phyloP scores from a whole-genome alignment of 2,888 invertebrate species.

The Teleiodes luculella region DNA sequence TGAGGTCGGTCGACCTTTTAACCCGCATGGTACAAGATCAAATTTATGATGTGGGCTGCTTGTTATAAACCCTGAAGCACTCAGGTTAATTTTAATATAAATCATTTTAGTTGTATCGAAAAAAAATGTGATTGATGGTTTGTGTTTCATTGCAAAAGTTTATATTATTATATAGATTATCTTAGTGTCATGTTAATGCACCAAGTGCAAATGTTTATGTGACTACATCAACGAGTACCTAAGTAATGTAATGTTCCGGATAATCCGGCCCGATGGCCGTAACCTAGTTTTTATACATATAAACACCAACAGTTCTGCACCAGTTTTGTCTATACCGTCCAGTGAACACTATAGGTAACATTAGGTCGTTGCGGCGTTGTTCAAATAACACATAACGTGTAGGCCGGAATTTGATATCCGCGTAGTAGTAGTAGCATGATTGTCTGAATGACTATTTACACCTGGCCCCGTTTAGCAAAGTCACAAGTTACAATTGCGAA shows the following conservation, averaged over 20 bases:
- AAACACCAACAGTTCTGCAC: constrained; percentile 51
- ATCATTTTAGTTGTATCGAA: constrained; percentile 9
- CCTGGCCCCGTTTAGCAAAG: too few species aligned
- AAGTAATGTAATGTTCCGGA: constrained; percentile 43
- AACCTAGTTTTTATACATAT: constrained; percentile 31
- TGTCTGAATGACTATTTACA: too few species aligned
- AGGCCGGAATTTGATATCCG: neutral
- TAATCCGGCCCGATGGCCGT: constrained; percentile 13
- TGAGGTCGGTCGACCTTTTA: too few species aligned
- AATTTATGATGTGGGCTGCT: too few species aligned
- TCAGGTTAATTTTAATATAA: neutral
- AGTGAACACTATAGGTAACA: constrained; percentile 55
- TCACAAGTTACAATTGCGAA: too few species aligned
- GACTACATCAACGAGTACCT: constrained; percentile 62
- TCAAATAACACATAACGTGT: constrained; percentile 16
- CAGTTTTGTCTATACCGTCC: constrained; percentile 71
- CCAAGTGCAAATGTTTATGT: constrained; percentile 67
- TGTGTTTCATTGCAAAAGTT: constrained; percentile 57
- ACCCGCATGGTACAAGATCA: too few species aligned
- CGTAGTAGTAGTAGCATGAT: too few species aligned
- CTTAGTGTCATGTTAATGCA: constrained; percentile 60
- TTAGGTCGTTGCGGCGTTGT: constrained; percentile 35
- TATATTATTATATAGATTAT: constrained; percentile 38
- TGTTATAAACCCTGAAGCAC: too few species aligned
- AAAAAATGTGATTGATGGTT: constrained; percentile 59